Evolutionary conservation across 92 coral and sea anemone species (phyloP), one percentile per base, ranked within the genome.

Genomic region (Parazoanthus swiftii): DNA sequence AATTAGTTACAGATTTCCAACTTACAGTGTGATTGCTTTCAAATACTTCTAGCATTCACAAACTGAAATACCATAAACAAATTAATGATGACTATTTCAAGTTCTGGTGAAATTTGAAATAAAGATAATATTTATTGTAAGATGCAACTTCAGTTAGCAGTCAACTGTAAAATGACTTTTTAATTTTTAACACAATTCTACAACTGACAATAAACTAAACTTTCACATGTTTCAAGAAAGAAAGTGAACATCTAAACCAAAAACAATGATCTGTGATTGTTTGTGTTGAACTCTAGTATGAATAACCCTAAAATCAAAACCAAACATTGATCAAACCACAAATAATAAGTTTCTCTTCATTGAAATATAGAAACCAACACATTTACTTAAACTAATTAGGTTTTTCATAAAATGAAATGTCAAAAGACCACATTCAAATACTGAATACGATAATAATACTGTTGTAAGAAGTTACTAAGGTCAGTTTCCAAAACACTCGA

Each of bases 341-440:
- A 81, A 82, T 65, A 26, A 65, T 68, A 37, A 39, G 77, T 82
- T 82, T 43, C 76, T 67, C 76, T 68, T 82, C 77, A 42, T 43
- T 71, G 79, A 71, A 37, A 81, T 56, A 81, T 74, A 81, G 81
- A 81, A 84, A 84, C 87, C 77, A 84, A 70, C 65, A 83, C 29
- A 35, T 70, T 71, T 84, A 84, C 44, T 21, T 35, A 71, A 25
- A 16, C 77, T 82, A 84, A 46, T 84, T 84, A 67, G 78, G 79
- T 71, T 70, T 82, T 84, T 84, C 65, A 46, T 67, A 70, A 65
- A 71, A 50, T 13, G 54, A 48, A 46, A 26, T 43, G 54, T 6
- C 15, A 72, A 84, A 71, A 23, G 42, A 33, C 71, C 87, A 71
- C 6, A 23, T 3, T 80, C 85, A 51, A 56, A 35, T 67, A 35